Percentiles rank a stretch among this genome's conserved stretches.
Evolutionary conservation across 35 echinoderm and acorn worm genomes (phyloP).

Genomic region (Ophiothrix spiculata): DNA sequence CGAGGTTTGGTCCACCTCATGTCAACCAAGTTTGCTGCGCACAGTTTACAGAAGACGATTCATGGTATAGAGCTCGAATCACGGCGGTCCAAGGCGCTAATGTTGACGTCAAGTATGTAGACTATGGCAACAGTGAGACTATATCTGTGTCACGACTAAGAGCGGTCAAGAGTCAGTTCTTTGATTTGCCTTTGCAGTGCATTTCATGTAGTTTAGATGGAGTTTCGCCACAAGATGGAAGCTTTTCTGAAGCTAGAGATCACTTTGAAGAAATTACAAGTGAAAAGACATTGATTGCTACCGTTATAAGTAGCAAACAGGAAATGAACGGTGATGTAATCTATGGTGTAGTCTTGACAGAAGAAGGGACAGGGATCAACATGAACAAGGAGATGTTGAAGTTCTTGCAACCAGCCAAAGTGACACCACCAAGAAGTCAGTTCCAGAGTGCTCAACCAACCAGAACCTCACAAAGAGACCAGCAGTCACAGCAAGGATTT

Average conservation of each 20-base stretch:
- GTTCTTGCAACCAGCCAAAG: conserved; percentile 13
- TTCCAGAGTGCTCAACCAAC: background rate
- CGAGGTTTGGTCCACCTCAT: conserved; percentile 7
- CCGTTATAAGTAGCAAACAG: background rate
- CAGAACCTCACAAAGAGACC: background rate
- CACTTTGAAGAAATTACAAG: conserved; percentile 27
- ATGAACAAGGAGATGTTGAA: conserved; percentile 51
- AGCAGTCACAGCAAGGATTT: background rate
- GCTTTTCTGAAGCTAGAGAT: conserved; percentile 8
- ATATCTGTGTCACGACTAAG: conserved; percentile 44
- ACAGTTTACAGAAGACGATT: conserved; percentile 67
- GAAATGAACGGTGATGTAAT: conserved; percentile 4
- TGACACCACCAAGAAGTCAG: background rate
- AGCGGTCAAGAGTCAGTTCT: conserved; percentile 45
- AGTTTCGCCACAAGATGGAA: conserved; percentile 3
- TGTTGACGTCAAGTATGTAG: conserved; percentile 60
- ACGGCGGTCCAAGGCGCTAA: conserved; percentile 23
- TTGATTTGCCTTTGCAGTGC: conserved; percentile 60
- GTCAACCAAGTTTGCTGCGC: conserved; percentile 57
- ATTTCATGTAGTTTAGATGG: conserved; percentile 57
- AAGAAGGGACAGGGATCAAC: conserved; percentile 25
- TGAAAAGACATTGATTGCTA: conserved; percentile 23
- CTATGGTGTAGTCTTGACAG: background rate
- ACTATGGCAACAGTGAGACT: conserved; percentile 78
- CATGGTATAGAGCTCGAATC: conserved; percentile 78